These are phyloP conservation scores for Mizuhopecten yessoensis DNA, from an alignment of 1,140 invertebrate genomes.

Conservation along the genomic window DNA sequence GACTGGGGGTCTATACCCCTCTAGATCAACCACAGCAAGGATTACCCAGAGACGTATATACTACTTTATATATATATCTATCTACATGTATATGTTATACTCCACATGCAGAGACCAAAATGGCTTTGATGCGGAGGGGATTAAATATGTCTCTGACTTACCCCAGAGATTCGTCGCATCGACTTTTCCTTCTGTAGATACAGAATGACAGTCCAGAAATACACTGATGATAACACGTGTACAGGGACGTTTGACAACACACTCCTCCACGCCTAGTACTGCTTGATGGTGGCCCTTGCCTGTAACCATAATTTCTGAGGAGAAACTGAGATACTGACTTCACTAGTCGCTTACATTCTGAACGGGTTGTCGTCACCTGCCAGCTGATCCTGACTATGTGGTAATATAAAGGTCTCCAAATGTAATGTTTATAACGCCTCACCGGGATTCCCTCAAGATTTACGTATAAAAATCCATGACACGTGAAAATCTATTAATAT, in stretches of 20 bases:
- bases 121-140: too few relatives aligned
- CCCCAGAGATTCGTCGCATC: neutral
- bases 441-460: neutral
- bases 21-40: too few relatives aligned
- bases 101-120: too few relatives aligned
- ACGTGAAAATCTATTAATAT: slow-evolving; percentile 40
- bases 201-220: neutral
- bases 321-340: neutral
- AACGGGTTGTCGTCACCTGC: neutral
- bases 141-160: too few relatives aligned
- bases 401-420: neutral
- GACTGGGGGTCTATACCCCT: too few relatives aligned
- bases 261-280: neutral
- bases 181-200: neutral
- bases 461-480: neutral
- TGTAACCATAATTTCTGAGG: slow-evolving; percentile 22
- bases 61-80: too few relatives aligned
- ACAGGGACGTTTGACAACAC: neutral
- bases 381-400: neutral
- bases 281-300: neutral
- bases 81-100: too few relatives aligned
- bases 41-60: too few relatives aligned
- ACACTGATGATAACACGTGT: neutral
- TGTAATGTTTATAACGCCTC: neutral
- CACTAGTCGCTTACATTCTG: too few relatives aligned